These are phyloP conservation scores for Ceyx cyanopectus DNA, from an alignment of 2,113 vertebrate genomes.

Conservation along the genomic window DNA sequence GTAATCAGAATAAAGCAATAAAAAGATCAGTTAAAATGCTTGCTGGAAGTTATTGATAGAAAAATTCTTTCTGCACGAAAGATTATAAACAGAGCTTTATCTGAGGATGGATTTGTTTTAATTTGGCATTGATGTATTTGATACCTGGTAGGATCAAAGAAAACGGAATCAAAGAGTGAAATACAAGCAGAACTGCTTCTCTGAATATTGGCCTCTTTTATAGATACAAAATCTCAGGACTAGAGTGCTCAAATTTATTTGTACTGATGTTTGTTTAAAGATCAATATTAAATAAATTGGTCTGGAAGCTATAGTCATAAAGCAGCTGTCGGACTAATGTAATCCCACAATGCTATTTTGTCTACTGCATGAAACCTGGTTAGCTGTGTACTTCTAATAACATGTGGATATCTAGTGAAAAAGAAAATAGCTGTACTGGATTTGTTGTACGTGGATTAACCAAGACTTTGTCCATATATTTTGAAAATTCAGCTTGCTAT, in stretches of 20 bases:
- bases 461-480: background rate
- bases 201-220: slow-evolving; percentile 82
- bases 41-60: slow-evolving; percentile 84
- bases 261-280: slow-evolving; percentile 91
- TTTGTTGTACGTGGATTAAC: slow-evolving; percentile 72
- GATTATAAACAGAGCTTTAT: slow-evolving; percentile 82
- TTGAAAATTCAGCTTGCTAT: background rate
- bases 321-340: slow-evolving; percentile 89
- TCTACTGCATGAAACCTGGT: slow-evolving; percentile 87
- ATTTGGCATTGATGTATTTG: slow-evolving; percentile 87
- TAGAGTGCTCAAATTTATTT: slow-evolving; percentile 87
- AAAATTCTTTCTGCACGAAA: slow-evolving; percentile 80
- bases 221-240: slow-evolving; percentile 82
- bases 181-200: slow-evolving; percentile 78
- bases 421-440: slow-evolving; percentile 82
- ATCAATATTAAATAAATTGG: slow-evolving; percentile 93
- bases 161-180: slow-evolving; percentile 83
- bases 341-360: slow-evolving; percentile 90
- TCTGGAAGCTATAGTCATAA: slow-evolving; percentile 90
- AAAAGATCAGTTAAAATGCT: slow-evolving; percentile 79
- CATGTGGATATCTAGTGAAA: slow-evolving; percentile 76
- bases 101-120: slow-evolving; percentile 86
- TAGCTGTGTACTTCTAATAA: slow-evolving; percentile 84
- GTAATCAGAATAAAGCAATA: slow-evolving; percentile 72
- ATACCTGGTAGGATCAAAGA: slow-evolving; percentile 86